Base-by-base conservation (phyloP, 2,113 vertebrate species). In the Catharus minimus region DNA sequence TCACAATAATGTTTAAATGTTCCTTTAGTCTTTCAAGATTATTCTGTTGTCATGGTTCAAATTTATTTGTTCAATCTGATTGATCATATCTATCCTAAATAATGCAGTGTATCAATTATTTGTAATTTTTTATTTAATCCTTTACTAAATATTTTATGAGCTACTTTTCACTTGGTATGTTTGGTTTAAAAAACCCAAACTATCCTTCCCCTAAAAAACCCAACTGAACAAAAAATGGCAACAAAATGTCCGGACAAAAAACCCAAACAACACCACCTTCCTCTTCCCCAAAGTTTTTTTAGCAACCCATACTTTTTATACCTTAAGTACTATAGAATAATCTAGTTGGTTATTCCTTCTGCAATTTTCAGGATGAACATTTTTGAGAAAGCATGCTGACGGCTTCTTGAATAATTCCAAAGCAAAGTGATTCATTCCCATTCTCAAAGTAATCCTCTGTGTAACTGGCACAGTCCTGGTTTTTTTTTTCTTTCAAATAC, bases 381-480 rank as follows among this genome's bases (percentile, higher is more conserved):
- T 68, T 95, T 82, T 92, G 64, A 86, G 86, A 84, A 88, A 92
- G 79, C 65, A 81, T 1, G 9, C 16, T 72, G 74, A 65, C 91
- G 49, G 73, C 73, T 93, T 83, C 66, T 79, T 49, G 78, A 49
- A 60, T 72, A 58, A 78, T 90, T 71, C 68, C 57, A 78, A 90
- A 86, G 49, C 69, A 81, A 67, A 92, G 56, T 60, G 83, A 78
- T 61, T 83, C 47, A 84, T 17, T 84, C 66, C 62, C 46, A 57
- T 61, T 87, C 53, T 86, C 46, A 78, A 78, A 83, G 73, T 88
- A 90, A 90, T 80, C 18, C 65, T 47, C 28, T 55, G 19, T 82
- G 39, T 88, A 86, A 46, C 49, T 93, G 89, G 61, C 69, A 71
- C 52, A 72, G 36, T 47, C 60, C n/a, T 80, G 75, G 46, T 65